phyloP scores from a whole-genome alignment of 2,888 invertebrate species.

The Cryptus armator region DNA sequence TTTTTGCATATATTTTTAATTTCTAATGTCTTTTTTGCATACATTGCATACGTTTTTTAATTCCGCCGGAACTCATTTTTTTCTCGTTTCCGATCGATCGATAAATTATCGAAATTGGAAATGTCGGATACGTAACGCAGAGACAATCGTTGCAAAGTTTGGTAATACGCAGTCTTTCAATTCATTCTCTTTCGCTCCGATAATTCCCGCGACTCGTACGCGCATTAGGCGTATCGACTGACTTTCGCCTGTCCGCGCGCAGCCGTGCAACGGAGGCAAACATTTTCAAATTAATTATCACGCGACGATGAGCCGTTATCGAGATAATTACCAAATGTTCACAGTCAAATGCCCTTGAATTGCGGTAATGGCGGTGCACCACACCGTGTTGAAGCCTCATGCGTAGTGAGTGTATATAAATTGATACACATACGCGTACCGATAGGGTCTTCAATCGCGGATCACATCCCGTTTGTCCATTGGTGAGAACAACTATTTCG shows the following conservation, averaged over 20 bases:
- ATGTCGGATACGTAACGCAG: too few relatives aligned
- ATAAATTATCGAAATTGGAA: too few relatives aligned
- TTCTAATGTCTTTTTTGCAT: too few relatives aligned
- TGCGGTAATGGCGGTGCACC: conserved; percentile 3
- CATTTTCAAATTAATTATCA: conserved; percentile 62
- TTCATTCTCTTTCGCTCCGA: not conserved
- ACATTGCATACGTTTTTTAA: too few relatives aligned
- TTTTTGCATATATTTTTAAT: too few relatives aligned
- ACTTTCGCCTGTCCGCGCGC: not conserved
- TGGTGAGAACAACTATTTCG: not conserved
- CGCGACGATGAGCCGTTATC: conserved; percentile 43
- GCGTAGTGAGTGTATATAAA: not conserved
- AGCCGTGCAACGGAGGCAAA: conserved; percentile 1
- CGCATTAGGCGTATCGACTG: not conserved
- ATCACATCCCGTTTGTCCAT: not conserved
- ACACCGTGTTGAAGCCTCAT: not conserved
- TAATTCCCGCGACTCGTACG: not conserved
- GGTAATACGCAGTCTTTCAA: too few relatives aligned
- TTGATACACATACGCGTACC: not conserved
- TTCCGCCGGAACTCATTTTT: too few relatives aligned
- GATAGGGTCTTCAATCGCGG: not conserved
- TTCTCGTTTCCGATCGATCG: too few relatives aligned
- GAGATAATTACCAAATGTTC: conserved; percentile 53
- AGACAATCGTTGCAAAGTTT: too few relatives aligned
- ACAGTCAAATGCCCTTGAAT: conserved; percentile 37